Evolutionary conservation across 2,888 invertebrate species (phyloP).

Genomic region (Argyresthia goedartella): DNA sequence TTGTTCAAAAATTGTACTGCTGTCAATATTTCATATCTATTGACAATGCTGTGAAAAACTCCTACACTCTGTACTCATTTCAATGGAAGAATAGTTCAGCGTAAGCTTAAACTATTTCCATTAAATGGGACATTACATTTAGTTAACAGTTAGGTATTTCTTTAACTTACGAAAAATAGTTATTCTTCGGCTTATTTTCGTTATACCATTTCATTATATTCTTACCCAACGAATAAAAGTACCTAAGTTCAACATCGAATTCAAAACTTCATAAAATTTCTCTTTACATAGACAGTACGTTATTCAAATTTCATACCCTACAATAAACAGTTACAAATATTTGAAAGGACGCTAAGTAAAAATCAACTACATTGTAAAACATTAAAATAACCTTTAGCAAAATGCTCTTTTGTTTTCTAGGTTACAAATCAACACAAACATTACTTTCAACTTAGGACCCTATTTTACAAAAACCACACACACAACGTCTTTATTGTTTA

Average conservation of each 20-base stretch:
- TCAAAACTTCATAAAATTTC: neutral
- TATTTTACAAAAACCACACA: neutral
- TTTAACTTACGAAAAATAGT: constrained; percentile 1
- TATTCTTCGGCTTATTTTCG: neutral
- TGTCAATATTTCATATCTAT: constrained; percentile 33
- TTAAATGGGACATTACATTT: constrained; percentile 22
- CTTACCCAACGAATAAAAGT: neutral
- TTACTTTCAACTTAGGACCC: neutral
- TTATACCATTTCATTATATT: neutral
- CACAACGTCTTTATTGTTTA: neutral
- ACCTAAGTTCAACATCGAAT: neutral
- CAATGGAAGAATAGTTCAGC: constrained; percentile 23
- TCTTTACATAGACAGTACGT: neutral
- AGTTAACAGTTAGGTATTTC: constrained; percentile 25
- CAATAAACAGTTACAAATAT: neutral
- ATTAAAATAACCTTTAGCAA: neutral
- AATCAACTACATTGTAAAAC: neutral
- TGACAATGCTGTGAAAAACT: constrained; percentile 47
- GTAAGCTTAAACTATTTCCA: constrained; percentile 10
- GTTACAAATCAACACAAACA: neutral
- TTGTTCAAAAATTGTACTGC: constrained; percentile 47
- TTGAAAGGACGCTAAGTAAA: neutral
- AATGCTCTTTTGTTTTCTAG: neutral
- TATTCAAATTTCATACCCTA: neutral
- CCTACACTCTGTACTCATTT: constrained; percentile 25